These are phyloP conservation scores for Globicephala melas DNA, from an alignment of 2,113 vertebrate species.

Conservation along the genomic window DNA sequence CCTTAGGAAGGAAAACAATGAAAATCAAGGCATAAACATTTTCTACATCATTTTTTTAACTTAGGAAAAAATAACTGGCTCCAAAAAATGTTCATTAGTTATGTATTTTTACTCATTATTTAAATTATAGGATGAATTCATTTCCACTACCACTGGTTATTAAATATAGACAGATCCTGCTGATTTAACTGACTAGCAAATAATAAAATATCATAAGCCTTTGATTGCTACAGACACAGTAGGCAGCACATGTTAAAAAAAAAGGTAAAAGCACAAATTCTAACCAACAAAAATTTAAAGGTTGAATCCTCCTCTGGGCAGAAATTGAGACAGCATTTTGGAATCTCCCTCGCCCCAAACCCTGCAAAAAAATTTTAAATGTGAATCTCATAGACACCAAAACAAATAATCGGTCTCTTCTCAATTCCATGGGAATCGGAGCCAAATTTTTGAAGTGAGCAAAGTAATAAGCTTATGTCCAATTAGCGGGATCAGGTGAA, in stretches of 20 bases:
- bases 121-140: neutral
- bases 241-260: neutral
- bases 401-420: neutral
- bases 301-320: neutral
- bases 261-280: slow-evolving; percentile 11
- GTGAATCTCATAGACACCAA: neutral
- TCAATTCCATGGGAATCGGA: neutral
- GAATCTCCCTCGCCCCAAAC: neutral
- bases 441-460: neutral
- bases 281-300: neutral
- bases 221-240: neutral
- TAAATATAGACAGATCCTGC: neutral
- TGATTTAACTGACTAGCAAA: neutral
- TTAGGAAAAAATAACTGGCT: neutral
- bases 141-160: neutral
- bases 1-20: neutral
- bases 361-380: neutral
- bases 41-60: neutral
- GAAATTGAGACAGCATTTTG: neutral
- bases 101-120: neutral
- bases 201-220: neutral
- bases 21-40: neutral
- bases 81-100: neutral
- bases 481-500: neutral
- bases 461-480: neutral